Percentiles rank a stretch among this genome's conserved stretches.
Evolutionary conservation across 2,113 vertebrate genomes (phyloP).

Genomic region (Podarcis raffonei): DNA sequence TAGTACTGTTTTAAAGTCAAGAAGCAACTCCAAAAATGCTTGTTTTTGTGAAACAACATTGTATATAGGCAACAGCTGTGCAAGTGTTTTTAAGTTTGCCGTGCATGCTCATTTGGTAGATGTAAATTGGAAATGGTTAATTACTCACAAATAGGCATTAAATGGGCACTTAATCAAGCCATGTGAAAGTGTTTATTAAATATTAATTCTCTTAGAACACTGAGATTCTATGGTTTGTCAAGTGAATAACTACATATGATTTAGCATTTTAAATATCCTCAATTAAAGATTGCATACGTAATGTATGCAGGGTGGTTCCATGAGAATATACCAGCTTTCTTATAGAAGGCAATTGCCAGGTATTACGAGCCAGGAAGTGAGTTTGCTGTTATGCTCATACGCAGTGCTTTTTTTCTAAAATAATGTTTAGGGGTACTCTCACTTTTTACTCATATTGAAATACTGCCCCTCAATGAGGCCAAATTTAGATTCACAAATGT

Average conservation of each 20-base stretch:
- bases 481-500: too few species aligned
- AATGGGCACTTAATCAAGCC: slow-evolving; percentile 67
- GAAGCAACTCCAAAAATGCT: not conserved
- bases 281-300: slow-evolving; percentile 7
- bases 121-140: slow-evolving; percentile 62
- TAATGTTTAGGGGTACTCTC: too few species aligned
- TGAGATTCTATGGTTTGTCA: slow-evolving; percentile 59
- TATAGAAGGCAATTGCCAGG: slow-evolving; percentile 25
- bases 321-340: slow-evolving; percentile 47
- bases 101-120: slow-evolving; percentile 2
- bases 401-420: too few species aligned
- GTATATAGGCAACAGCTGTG: not conserved
- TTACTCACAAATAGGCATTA: slow-evolving; percentile 69
- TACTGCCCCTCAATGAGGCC: too few species aligned
- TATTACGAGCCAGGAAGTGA: slow-evolving; percentile 19
- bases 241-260: slow-evolving; percentile 68
- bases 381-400: not conserved
- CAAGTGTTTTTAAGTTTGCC: not conserved
- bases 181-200: slow-evolving; percentile 67
- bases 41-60: not conserved
- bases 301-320: slow-evolving; percentile 52
- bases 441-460: too few species aligned
- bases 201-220: slow-evolving; percentile 73
- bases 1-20: not conserved
- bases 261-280: slow-evolving; percentile 58